Evolutionary conservation across 2,797 vertebrate species (phyloP), one percentile per base, ranked within the genome.

Genomic region (Yasuhikotakia modesta): DNA sequence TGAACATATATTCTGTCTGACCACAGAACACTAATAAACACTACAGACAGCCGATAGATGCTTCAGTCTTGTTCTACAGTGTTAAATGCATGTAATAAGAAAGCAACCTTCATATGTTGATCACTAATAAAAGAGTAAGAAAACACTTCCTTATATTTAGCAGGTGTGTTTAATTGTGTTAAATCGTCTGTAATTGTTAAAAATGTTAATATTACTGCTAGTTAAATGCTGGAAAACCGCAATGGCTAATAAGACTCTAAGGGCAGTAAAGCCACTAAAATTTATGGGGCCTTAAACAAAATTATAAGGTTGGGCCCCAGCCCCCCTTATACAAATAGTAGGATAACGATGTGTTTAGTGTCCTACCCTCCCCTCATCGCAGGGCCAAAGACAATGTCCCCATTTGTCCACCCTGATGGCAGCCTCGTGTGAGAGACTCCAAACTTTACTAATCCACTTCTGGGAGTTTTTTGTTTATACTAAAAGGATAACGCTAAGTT

Each of bases 1-100:
- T 58, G 53, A 24, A 72, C 53, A 58, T 35, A 71, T 10, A 57
- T 43, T n/a, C 1, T 57, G 19, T 70, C 30, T 39, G 39, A 45
- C 10, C 4, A 58, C 4, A 16, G 35, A 16, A 16, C 32, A 58
- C 4, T 45, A 10, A 27, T 58, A 8, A 45, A 1, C 39, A 70
- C 35, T n/a, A 70, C 17, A 19, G 52, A 39, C 53, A 32, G 13
- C 1, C 4, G 27, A 53, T 50, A 32, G 48, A 69, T 53, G 45
- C 48, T 68, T 17, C 14, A 50, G 6, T 50, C 48, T 17, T 5
- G 16, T 24, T 46, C 24, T 46, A 10, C 39, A 46, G 45, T 46
- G 45, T 46, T 13, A 46, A 5, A 5, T n/a, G n/a, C n/a, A n/a
- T n/a, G n/a, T 46, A 46, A 46, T 46, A 16, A 46, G 12, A 46